Percentiles rank a stretch among this genome's conserved stretches.
Evolutionary conservation across 2,888 invertebrate genomes (phyloP).

Genomic region (Dolichomitus sp.): DNA sequence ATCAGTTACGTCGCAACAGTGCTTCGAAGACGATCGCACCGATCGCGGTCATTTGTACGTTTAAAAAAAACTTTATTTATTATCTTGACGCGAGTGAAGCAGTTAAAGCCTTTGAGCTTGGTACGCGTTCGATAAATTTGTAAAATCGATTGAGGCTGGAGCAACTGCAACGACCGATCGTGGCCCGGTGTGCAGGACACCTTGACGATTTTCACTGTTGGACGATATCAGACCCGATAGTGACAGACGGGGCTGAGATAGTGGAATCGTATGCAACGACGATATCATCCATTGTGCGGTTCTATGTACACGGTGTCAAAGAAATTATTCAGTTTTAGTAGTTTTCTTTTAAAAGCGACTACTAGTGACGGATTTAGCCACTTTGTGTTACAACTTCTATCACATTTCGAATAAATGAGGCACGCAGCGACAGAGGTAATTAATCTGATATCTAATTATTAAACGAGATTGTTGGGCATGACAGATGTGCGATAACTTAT

Average conservation of each 20-base stretch:
- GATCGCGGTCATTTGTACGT: not conserved
- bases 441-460: slow-evolving; percentile 38
- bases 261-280: slow-evolving; percentile 20
- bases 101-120: not conserved
- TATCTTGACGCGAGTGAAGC: slow-evolving; percentile 25
- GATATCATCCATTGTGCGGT: not conserved
- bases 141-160: not conserved
- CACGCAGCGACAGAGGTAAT: slow-evolving; percentile 79
- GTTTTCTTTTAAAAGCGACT: not conserved
- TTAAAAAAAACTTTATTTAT: not conserved
- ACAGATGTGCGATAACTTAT: not conserved
- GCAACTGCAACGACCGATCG: not conserved
- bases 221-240: slow-evolving; percentile 30
- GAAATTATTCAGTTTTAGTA: not conserved
- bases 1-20: slow-evolving; percentile 51
- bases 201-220: slow-evolving; percentile 24
- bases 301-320: not conserved
- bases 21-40: slow-evolving; percentile 24
- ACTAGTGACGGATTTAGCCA: not conserved
- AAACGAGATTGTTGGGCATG: not conserved
- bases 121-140: not conserved
- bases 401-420: slow-evolving; percentile 73
- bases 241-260: slow-evolving; percentile 20
- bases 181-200: slow-evolving; percentile 5
- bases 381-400: not conserved